Evolutionary conservation across 2,113 vertebrate species (phyloP), one percentile per base, ranked within the genome.

Genomic region (Zosterops borbonicus): DNA sequence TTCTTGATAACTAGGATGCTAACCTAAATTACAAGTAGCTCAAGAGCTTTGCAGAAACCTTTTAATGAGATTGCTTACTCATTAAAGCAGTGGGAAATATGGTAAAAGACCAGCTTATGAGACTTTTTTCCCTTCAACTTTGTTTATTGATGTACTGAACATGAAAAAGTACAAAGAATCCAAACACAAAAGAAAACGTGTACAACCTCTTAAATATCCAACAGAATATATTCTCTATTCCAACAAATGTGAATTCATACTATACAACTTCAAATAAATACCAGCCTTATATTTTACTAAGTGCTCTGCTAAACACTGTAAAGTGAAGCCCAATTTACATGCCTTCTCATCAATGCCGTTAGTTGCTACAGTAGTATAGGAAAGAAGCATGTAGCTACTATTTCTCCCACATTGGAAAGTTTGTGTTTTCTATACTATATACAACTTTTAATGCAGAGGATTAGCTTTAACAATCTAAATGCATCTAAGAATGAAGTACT

Each of bases 121-220:
- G 95, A 95, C 93, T 79, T 53, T 87, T 96, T 98, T 99, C 98
- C 99, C 99, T 99, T 99, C 99, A 99, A 99, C 98, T 98, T 98
- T 99, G 99, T 99, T 99, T 99, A 99, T 99, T 99, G 99, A 99
- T 99, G 99, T 99, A 99, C 99, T 98, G 98, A 99, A 99, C 99
- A 99, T 99, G 99, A 98, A 99, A 98, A 99, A 99, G 98, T 98
- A 98, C 98, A 99, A 99, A 99, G 98, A 98, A 99, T 98, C 96
- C 98, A 99, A 99, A 99, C 98, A 99, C 98, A 99, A 99, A 99
- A 99, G 98, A 98, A 97, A 99, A 99, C 98, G 99, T 98, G 99
- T 99, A 99, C 99, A 99, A 99, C 98, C 97, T 99, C 98, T 99
- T 99, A 99, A 99, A 99, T 99, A 99, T 97, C 98, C 97, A 99